Evolutionary conservation across 1,140 invertebrate species (phyloP), one percentile per base, ranked within the genome.

Genomic region (Plectus sambesii): DNA sequence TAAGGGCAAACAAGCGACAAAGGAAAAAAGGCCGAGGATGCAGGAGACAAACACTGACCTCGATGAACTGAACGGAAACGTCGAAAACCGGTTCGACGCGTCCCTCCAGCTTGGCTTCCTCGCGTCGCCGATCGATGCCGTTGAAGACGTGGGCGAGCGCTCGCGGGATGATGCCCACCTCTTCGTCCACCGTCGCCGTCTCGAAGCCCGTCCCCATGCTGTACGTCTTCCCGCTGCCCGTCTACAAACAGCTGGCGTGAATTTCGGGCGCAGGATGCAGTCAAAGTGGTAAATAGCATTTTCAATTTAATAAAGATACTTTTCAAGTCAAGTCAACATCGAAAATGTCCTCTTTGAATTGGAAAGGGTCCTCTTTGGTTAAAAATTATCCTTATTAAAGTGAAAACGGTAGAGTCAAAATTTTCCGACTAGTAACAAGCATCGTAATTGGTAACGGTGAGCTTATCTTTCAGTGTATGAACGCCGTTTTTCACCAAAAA

Each of bases 131-230:
- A 27, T 69, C 60, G 40, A 75, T 75, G 19, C 67, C 70, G 9
- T 60, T 30, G 50, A 76, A 76, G 4, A 76, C 49, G 56, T 75
- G 73, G 35, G 68, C 55, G 20, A 74, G 71, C 4, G 74, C 72
- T 23, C 74, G 49, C 6, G 74, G 74, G 39, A 76, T 71, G 27
- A 76, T 73, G 33, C 74, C 74, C 6, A 68, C 57, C 24, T 69
- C 52, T 19, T 66, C 62, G 22, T 68, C 53, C 5, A 46, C 33
- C 22, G 51, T 35, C 0, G 27, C 12, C 2, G 86, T 77, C 61
- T 96, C 89, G 71, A 96, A 94, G 0, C 87, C 89, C 5, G 90
- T 96, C 19, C 93, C 93, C 93, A 98, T 98, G 0, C 89, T 90
- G 69, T 89, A 94, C 0, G 93, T 98, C 76, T 98, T 98, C 0